Base-by-base conservation (phyloP, 2,888 invertebrate species). In the Theristus sp. region DNA sequence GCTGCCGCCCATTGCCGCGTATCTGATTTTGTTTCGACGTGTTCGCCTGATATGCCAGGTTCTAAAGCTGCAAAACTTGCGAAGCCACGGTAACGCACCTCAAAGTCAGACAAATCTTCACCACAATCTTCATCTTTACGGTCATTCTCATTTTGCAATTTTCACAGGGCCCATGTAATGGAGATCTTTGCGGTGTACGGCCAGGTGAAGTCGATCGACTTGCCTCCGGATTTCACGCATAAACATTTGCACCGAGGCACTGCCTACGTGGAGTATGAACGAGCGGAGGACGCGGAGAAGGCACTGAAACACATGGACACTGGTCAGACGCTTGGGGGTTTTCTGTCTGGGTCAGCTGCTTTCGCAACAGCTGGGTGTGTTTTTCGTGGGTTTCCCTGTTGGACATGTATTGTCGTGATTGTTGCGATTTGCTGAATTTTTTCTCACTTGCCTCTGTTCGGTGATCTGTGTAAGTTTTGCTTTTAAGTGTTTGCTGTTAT, bases 301-400 rank as follows among this genome's bases (percentile, higher is more conserved):
- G 96, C 96, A 0, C 89, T 96, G 84, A 94, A 94, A 76, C 90
- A 94, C 73, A 96, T 98, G 96, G 94, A 98, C 78, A 96, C 94
- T 73, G 98, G 86, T 83, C 77, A 63, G 62, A 56, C 27, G 6
- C 46, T 17, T 30, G n/a, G 56, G 2, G n/a, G 27, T 61, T 13
- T 58, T 60, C 59, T n/a, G 28, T 22, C 26, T n/a, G n/a, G n/a
- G n/a, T n/a, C n/a, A n/a, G n/a, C n/a, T 57, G 53, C 26, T 6
- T 22, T 25, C 27, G 55, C 26, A 17, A 17, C 13, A n/a, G 57
- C 13, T 27, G 49, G 27, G 27, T 20, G 55, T 26, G n/a, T 54
- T 26, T 27, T 17, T 10, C 10, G 20, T 22, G n/a, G 10, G 57
- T 54, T 26, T 28, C 28, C 30, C 10, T 54, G n/a, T n/a, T 26